A percentile compares a stretch with the other conserved stretches of the same genome.
Evolutionary conservation across 2,888 invertebrate genomes (phyloP).

Genomic region (Melanophora roralis): DNA sequence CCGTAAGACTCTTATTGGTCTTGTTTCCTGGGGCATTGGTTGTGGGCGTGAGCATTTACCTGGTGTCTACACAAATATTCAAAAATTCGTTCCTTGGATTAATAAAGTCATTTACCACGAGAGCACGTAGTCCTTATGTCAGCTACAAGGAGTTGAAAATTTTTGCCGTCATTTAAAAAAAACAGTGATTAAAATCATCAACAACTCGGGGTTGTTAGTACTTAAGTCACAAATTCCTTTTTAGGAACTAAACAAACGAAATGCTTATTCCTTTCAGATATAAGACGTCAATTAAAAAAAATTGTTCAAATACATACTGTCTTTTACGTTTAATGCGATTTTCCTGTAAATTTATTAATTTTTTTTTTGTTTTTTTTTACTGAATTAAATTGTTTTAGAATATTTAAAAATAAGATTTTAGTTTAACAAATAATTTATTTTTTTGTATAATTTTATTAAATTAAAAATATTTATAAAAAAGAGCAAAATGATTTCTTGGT

Average conservation of each 20-base stretch:
- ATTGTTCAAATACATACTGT: background rate
- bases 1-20: slow-evolving; percentile 89
- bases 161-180: slow-evolving; percentile 66
- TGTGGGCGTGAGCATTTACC: slow-evolving; percentile 93
- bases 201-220: slow-evolving; percentile 74
- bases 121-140: slow-evolving; percentile 69
- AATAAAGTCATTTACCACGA: slow-evolving; percentile 85
- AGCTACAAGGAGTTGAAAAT: background rate
- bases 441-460: slow-evolving; percentile 10
- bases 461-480: background rate
- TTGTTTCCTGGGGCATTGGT: slow-evolving; percentile 94
- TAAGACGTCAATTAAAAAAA: slow-evolving; percentile 23
- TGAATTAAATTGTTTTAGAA: slow-evolving; percentile 29
- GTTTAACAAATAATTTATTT: slow-evolving; percentile 47
- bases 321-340: background rate
- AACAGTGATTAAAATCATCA: slow-evolving; percentile 69
- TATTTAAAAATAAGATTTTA: slow-evolving; percentile 23
- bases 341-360: slow-evolving; percentile 21
- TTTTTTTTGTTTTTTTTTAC: slow-evolving; percentile 9
- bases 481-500: no score
- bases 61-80: slow-evolving; percentile 94
- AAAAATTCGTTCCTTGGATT: slow-evolving; percentile 94
- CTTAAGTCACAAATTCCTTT: slow-evolving; percentile 65
- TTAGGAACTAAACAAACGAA: background rate
- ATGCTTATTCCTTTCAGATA: background rate